Conservation (phyloP, 1,140 invertebrate species). For the Conopomorpha cramerella region DNA sequence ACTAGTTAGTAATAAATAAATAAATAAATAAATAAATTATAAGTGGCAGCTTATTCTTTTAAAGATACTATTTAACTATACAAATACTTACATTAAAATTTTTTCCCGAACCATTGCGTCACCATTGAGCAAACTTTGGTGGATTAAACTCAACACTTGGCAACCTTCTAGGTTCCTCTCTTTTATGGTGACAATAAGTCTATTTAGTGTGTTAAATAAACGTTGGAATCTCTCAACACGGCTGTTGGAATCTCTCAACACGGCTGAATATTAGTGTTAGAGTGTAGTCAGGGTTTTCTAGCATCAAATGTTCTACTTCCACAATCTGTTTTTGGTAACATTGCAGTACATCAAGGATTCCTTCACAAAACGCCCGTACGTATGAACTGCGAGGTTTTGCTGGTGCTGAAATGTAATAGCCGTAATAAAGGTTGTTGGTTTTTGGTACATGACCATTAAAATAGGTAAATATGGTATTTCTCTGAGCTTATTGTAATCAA, state of each 20-base stretch:
- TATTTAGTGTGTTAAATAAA: conserved; percentile 44
- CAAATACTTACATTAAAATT: conserved; percentile 31
- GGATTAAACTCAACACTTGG: conserved; percentile 46
- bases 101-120: conserved; percentile 45
- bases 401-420: conserved; percentile 12
- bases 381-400: conserved; percentile 39
- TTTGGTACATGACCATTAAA: not conserved
- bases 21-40: too few relatives aligned
- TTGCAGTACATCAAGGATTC: conserved; percentile 43
- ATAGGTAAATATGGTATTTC: not conserved
- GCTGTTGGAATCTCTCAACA: conserved; percentile 45
- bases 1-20: too few relatives aligned
- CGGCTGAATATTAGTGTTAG: conserved; percentile 47
- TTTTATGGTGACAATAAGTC: conserved; percentile 42
- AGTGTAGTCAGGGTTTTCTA: conserved; percentile 43
- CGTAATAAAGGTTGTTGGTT: too few relatives aligned
- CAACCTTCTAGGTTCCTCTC: conserved; percentile 45
- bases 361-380: conserved; percentile 52
- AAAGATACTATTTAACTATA: too few relatives aligned
- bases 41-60: too few relatives aligned
- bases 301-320: conserved; percentile 36
- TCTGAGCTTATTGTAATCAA: not conserved
- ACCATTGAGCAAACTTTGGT: conserved; percentile 49
- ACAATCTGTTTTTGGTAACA: conserved; percentile 39
- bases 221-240: conserved; percentile 44